Percentiles rank a stretch among this genome's conserved stretches.
phyloP scores from a whole-genome alignment of 2,797 vertebrate species.

The Thunnus albacares region DNA sequence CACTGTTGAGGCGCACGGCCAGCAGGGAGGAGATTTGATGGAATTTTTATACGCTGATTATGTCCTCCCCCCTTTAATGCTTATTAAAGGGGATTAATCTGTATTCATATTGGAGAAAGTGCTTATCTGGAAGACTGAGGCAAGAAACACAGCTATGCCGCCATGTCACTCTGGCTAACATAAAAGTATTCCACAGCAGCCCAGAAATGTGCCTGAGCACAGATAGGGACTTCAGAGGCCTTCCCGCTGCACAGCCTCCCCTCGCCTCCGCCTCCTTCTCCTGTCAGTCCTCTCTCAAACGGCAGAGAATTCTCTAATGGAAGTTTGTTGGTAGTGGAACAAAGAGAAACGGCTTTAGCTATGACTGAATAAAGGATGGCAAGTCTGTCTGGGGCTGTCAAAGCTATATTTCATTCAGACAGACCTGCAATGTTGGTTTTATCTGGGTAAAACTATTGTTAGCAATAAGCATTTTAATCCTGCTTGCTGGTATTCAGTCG shows the following conservation, averaged over 20 bases:
- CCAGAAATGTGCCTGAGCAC: conserved; percentile 89
- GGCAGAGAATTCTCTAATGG: conserved; percentile 46
- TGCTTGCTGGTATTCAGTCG: conserved; percentile 22
- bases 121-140: conserved; percentile 89
- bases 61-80: conserved; percentile 85
- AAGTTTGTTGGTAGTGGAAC: conserved; percentile 67
- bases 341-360: conserved; percentile 65
- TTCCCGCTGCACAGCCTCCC: conserved; percentile 59
- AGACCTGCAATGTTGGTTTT: conserved; percentile 35
- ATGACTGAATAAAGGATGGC: conserved; percentile 49
- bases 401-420: conserved; percentile 49
- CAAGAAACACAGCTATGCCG: conserved; percentile 73
- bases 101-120: conserved; percentile 89
- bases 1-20: conserved; percentile 72
- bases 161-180: conserved; percentile 83
- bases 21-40: conserved; percentile 88
- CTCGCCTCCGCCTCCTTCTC: conserved; percentile 50
- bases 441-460: conserved; percentile 37
- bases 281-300: conserved; percentile 66
- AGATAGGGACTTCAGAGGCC: conserved; percentile 90
- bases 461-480: conserved; percentile 42
- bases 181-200: conserved; percentile 88
- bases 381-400: conserved; percentile 41
- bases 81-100: conserved; percentile 95
- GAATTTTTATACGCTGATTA: conserved; percentile 92